Conservation (phyloP, 2,888 invertebrate genomes). For the Bombylius major region DNA sequence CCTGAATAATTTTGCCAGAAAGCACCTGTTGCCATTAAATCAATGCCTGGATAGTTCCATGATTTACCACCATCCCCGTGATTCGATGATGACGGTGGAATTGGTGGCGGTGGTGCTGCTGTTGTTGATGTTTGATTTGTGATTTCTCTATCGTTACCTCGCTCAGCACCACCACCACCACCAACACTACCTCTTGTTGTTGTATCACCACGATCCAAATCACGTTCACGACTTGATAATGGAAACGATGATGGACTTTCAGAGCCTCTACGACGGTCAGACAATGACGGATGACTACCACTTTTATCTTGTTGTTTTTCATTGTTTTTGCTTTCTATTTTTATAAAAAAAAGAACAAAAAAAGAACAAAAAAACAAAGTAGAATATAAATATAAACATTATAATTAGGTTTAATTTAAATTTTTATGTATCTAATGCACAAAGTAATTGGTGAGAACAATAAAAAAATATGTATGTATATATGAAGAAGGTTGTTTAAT, state of each 20-base stretch:
- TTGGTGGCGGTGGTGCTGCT: constrained; percentile 28
- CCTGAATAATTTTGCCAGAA: constrained; percentile 90
- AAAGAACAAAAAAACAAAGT: not conserved
- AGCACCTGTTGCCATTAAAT: constrained; percentile 74
- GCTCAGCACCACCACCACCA: constrained; percentile 22
- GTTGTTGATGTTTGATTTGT: constrained; percentile 20
- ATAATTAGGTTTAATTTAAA: no score
- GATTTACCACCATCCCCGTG: constrained; percentile 39
- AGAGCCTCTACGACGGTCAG: constrained; percentile 23
- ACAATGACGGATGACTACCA: constrained; percentile 9
- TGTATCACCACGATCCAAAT: constrained; percentile 19
- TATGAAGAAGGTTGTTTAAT: no score
- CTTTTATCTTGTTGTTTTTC: not conserved
- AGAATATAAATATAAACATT: not conserved
- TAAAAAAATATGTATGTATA: no score
- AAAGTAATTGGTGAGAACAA: no score
- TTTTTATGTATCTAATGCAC: no score
- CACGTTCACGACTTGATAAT: constrained; percentile 29
- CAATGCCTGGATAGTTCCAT: constrained; percentile 60
- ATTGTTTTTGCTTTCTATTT: constrained; percentile 4
- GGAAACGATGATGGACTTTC: constrained; percentile 15
- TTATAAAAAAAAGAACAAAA: no score
- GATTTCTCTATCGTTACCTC: constrained; percentile 16
- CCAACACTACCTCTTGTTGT: constrained; percentile 21
- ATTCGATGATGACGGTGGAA: constrained; percentile 36